Evolutionary conservation across 2,888 invertebrate species (phyloP), one percentile per base, ranked within the genome.

Genomic region (Campopleginae sp.): DNA sequence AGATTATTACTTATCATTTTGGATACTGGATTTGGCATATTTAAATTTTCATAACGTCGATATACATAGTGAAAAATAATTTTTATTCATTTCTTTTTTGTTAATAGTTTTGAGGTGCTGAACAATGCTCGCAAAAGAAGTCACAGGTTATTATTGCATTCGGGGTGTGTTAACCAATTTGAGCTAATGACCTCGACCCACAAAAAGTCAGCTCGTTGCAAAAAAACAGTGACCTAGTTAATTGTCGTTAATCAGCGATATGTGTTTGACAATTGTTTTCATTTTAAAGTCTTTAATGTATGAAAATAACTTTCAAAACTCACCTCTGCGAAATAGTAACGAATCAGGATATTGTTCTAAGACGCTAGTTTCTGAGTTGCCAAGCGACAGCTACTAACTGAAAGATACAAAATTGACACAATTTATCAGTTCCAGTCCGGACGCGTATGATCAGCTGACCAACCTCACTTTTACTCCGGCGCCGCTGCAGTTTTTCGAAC

Each of bases 141-240:
- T 17, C 2, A 23, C 27, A 19, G 19, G 46, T 12, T 42, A 27
- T 66, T 19, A n/a, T n/a, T 2, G 44, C n/a, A 81, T 76, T 84
- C 75, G 75, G 77, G 75, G 82, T 86, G 87, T 84, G 85, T 76
- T 85, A 87, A 86, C 58, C 2, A 14, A 84, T 84, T 86, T 75
- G 78, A 68, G 44, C 44, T 66, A 51, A 76, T 87, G 86, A 85
- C 81, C 84, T 86, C 83, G 66, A 79, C 80, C 68, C 63, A 65
- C 51, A 77, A 76, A 48, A 70, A 63, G 58, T 75, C 23, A 48
- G 5, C 33, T 46, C 51, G 27, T n/a, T 42, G n/a, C 27, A 33
- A 14, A 19, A 38, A 58, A 58, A 33, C 12, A 27, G 38, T 7
- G 17, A 63, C 46, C n/a, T 66, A 58, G 38, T 61, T 51, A 10